Percentiles rank a stretch among this genome's conserved stretches.
phyloP scores from a whole-genome alignment of 2,797 vertebrate species.

The Psittacula echo region DNA sequence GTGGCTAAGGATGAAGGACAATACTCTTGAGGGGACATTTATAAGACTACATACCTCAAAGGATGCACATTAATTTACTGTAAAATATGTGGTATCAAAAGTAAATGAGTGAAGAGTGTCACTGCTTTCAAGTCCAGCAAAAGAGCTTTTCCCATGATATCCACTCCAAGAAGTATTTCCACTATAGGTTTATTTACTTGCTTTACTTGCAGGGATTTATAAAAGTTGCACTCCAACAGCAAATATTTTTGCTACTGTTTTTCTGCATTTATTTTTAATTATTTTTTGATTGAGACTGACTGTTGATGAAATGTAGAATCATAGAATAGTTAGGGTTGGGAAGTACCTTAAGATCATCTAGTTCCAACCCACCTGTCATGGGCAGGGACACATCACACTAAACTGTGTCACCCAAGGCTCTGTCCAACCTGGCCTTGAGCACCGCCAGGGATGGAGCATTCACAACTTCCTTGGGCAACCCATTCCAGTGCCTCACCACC shows the following conservation, averaged over 20 bases:
- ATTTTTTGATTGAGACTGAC: not conserved
- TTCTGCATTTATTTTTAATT: not conserved
- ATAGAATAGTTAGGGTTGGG: too few relatives aligned
- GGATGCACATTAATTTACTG: not conserved
- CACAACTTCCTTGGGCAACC: too few relatives aligned
- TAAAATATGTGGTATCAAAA: not conserved
- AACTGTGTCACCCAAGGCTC: too few relatives aligned
- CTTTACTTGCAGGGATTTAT: not conserved
- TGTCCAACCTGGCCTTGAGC: too few relatives aligned
- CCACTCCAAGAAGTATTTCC: not conserved
- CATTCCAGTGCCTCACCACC: too few relatives aligned
- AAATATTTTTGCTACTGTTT: not conserved
- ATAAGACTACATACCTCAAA: not conserved
- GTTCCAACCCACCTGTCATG: too few relatives aligned
- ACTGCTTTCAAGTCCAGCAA: not conserved
- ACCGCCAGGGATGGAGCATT: too few relatives aligned
- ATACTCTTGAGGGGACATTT: not conserved
- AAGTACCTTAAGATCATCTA: too few relatives aligned
- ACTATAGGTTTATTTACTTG: not conserved
- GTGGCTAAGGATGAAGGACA: not conserved
- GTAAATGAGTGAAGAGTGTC: not conserved
- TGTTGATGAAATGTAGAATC: not conserved
- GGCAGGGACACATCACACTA: too few relatives aligned
- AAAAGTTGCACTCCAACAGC: not conserved
- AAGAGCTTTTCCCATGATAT: not conserved